phyloP scores from a whole-genome alignment of 2,797 vertebrate species.

The Podargus strigoides region DNA sequence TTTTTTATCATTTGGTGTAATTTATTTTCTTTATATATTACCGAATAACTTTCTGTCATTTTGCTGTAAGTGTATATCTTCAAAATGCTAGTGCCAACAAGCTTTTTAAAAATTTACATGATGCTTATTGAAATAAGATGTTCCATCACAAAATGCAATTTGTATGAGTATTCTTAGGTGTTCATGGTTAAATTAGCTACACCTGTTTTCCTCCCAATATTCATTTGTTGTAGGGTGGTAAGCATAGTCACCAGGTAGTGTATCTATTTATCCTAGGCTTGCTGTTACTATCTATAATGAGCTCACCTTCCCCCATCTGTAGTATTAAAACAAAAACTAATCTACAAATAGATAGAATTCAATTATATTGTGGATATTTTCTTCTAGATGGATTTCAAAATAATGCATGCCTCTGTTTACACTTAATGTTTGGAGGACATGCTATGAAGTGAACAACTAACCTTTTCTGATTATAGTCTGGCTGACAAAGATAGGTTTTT shows the following conservation, averaged over 20 bases:
- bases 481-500: background rate
- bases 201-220: background rate
- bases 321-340: background rate
- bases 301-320: accelerated
- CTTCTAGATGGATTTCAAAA: background rate
- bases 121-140: background rate
- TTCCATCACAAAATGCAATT: background rate
- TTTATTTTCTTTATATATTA: background rate
- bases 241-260: background rate
- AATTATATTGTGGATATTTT: background rate
- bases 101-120: background rate
- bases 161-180: background rate
- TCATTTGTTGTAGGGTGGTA: background rate
- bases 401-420: background rate
- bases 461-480: background rate
- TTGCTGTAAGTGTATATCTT: background rate
- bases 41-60: background rate
- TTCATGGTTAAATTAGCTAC: background rate
- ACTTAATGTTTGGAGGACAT: background rate
- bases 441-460: background rate
- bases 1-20: background rate
- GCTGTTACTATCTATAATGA: background rate
- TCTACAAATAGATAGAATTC: background rate
- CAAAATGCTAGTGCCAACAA: background rate
- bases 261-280: background rate